These are phyloP conservation scores for Chaenodraco wilsoni DNA, from an alignment of 2,797 vertebrate species.

Conservation along the genomic window DNA sequence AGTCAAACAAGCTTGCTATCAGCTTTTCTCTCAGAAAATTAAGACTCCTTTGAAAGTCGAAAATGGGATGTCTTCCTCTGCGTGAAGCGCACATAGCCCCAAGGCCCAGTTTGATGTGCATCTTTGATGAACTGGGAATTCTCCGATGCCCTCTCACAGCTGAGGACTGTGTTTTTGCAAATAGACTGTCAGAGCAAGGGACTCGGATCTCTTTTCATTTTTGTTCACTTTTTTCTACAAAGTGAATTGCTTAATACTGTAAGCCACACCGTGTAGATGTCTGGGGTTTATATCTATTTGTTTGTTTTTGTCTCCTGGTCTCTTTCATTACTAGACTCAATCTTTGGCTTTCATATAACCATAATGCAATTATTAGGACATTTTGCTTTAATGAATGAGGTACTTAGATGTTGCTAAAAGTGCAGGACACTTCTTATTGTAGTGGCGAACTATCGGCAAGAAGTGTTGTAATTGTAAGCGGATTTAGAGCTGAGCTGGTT, in stretches of 20 bases:
- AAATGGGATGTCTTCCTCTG: constrained; percentile 62
- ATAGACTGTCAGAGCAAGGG: constrained; percentile 61
- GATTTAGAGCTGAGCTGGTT: constrained; percentile 74
- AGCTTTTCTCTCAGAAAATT: constrained; percentile 63
- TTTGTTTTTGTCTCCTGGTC: constrained; percentile 35
- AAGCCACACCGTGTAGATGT: constrained; percentile 21
- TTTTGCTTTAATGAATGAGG: constrained; percentile 1
- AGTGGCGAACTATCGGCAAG: constrained; percentile 31
- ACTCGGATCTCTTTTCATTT: constrained; percentile 54
- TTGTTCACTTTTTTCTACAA: constrained; percentile 36
- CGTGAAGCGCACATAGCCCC: constrained; percentile 59
- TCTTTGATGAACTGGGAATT: constrained; percentile 79
- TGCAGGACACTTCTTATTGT: constrained; percentile 13
- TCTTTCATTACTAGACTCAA: constrained; percentile 1
- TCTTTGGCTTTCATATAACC: constrained; percentile 16
- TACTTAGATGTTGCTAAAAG: constrained; percentile 11
- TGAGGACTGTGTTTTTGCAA: constrained; percentile 69
- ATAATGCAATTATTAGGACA: neutral
- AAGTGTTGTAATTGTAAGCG: constrained; percentile 73
- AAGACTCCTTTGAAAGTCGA: constrained; percentile 65
- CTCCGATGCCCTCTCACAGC: constrained; percentile 62
- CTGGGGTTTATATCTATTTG: constrained; percentile 16
- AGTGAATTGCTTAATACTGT: constrained; percentile 35
- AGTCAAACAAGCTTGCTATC: constrained; percentile 45
- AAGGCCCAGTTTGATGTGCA: constrained; percentile 74